Percentiles rank a stretch among this genome's conserved stretches.
Evolutionary conservation across 2,113 vertebrate genomes (phyloP).

Genomic region (Peromyscus californicus): DNA sequence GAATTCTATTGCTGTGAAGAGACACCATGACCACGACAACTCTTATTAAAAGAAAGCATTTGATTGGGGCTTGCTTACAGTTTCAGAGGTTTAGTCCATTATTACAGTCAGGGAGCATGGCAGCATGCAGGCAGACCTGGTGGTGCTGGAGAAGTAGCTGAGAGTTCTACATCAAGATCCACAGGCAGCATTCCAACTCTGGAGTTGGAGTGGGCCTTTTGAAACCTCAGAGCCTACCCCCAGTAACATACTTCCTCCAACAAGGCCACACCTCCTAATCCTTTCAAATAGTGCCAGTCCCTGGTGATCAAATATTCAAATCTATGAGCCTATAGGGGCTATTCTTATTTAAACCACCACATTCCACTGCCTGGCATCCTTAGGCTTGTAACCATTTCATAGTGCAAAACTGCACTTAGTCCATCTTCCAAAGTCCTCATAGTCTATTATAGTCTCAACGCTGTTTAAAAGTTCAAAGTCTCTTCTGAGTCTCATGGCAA

Average conservation of each 20-base stretch:
- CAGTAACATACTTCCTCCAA: background rate
- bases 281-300: background rate
- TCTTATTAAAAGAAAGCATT: background rate
- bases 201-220: background rate
- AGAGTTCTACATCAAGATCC: background rate
- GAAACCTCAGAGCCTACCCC: background rate
- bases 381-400: background rate
- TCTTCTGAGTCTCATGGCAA: background rate
- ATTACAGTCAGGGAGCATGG: background rate
- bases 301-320: background rate
- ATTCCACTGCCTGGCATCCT: background rate
- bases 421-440: background rate
- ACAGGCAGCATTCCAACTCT: background rate
- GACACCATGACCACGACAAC: background rate
- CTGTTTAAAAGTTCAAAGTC: background rate
- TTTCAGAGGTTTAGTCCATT: background rate
- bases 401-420: background rate
- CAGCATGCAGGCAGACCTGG: background rate
- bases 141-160: background rate
- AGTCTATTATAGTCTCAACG: background rate
- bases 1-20: background rate
- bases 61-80: background rate
- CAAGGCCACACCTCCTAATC: background rate
- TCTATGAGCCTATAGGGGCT: background rate
- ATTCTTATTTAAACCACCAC: background rate